Evolutionary conservation across 2,113 vertebrate species (phyloP).

Genomic region (Takifugu flavidus): DNA sequence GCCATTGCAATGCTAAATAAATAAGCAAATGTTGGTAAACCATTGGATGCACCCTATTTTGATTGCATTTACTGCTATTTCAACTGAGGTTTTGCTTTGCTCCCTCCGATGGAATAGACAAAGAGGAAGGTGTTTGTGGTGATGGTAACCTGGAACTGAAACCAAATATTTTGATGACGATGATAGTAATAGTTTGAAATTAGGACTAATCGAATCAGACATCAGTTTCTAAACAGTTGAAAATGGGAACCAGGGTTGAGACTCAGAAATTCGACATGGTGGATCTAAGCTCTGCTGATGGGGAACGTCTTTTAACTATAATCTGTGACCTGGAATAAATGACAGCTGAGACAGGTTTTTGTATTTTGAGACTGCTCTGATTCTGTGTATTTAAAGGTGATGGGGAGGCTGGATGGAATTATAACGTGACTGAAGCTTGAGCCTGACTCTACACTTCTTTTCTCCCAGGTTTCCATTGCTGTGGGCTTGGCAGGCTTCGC

Average conservation of each 20-base stretch:
- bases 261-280: too few species aligned
- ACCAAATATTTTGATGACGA: too few species aligned
- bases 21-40: too few species aligned
- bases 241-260: background rate
- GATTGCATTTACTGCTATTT: too few species aligned
- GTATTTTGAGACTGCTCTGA: conserved; percentile 10
- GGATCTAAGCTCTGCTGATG: background rate
- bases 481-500: conserved; percentile 93
- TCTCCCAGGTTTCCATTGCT: conserved; percentile 88
- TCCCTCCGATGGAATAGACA: too few species aligned
- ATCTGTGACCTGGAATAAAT: conserved; percentile 18
- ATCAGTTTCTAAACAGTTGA: background rate
- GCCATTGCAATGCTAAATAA: too few species aligned
- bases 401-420: conserved; percentile 24
- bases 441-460: conserved; percentile 23
- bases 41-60: too few species aligned
- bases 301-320: background rate
- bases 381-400: conserved; percentile 21
- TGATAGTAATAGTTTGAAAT: background rate
- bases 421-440: conserved; percentile 6
- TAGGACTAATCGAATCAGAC: background rate
- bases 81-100: too few species aligned
- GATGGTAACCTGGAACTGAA: too few species aligned
- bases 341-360: conserved; percentile 15
- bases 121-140: too few species aligned